These are phyloP conservation scores for Tyrannus savana DNA, from an alignment of 2,113 vertebrate species.

Conservation along the genomic window DNA sequence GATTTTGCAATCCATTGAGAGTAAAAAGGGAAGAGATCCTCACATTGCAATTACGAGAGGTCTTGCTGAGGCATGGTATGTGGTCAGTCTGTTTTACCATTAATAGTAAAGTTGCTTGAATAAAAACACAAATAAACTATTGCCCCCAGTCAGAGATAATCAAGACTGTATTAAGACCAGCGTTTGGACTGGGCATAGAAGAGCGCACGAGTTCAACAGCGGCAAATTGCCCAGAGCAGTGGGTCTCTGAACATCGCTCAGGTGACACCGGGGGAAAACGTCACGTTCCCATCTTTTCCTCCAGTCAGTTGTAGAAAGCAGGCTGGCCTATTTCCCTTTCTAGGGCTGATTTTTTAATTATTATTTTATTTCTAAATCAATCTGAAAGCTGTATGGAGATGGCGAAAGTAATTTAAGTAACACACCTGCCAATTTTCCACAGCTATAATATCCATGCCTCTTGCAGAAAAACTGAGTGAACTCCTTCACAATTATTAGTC, in stretches of 20 bases:
- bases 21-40: neutral
- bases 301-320: neutral
- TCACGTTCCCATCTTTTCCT: neutral
- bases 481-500: constrained; percentile 6
- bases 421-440: neutral
- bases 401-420: constrained; percentile 1
- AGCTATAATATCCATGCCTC: neutral
- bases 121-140: neutral
- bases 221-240: neutral
- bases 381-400: neutral
- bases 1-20: neutral
- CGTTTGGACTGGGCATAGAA: neutral
- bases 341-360: neutral
- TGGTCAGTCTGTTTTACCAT: neutral
- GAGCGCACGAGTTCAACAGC: neutral
- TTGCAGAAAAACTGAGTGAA: neutral
- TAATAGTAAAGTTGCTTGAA: neutral
- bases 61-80: neutral
- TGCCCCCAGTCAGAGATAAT: neutral
- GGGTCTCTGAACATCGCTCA: neutral
- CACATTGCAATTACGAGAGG: neutral
- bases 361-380: constrained; percentile 5
- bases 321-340: neutral
- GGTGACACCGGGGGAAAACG: neutral
- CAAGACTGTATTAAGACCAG: neutral